phyloP scores from a whole-genome alignment of 2,113 vertebrate species.

The Thunnus thynnus region DNA sequence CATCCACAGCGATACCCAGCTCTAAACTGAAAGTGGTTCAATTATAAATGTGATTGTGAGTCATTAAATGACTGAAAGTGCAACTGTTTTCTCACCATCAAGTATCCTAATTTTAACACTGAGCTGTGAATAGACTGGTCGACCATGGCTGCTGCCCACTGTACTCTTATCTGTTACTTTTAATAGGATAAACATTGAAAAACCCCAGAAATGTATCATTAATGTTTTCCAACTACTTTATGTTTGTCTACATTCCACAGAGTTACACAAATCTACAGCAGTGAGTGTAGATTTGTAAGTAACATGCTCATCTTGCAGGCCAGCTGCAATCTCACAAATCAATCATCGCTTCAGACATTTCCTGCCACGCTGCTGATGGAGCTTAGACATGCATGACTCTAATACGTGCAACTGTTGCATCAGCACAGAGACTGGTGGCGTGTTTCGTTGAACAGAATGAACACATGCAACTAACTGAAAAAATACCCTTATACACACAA shows the following conservation, averaged over 20 bases:
- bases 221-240: neutral
- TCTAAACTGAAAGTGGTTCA: neutral
- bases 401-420: no score
- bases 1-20: neutral
- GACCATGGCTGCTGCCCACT: no score
- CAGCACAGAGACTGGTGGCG: neutral
- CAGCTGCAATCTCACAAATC: neutral
- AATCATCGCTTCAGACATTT: neutral
- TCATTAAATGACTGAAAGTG: conserved; percentile 4
- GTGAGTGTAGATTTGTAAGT: no score
- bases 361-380: neutral
- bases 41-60: conserved; percentile 4
- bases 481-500: no score
- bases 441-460: neutral
- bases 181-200: neutral
- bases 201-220: neutral
- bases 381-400: no score
- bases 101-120: neutral
- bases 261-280: no score
- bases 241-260: no score
- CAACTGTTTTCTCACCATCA: neutral
- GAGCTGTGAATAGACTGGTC: neutral
- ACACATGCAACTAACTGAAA: neutral
- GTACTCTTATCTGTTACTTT: neutral
- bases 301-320: neutral